A percentile compares a stretch with the other conserved stretches of the same genome.
Conservation (phyloP, 2,797 vertebrate genomes). For the Rhincodon typus region DNA sequence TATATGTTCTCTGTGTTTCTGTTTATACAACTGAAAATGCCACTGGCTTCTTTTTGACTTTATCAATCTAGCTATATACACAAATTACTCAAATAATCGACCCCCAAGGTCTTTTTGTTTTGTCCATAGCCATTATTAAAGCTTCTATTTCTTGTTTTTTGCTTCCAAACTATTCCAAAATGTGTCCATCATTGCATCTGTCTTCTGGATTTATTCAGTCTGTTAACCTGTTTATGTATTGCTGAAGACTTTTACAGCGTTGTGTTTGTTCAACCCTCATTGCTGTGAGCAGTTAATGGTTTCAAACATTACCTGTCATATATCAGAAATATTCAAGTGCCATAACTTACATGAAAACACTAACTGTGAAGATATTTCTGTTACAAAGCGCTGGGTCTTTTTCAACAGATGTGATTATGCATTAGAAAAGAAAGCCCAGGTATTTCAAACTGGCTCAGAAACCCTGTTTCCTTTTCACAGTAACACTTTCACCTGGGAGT, state of each 20-base stretch:
- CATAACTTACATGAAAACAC: not conserved
- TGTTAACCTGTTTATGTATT: not conserved
- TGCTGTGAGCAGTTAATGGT: not conserved
- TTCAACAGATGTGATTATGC: not conserved
- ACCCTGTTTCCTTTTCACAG: no score
- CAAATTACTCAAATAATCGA: not conserved
- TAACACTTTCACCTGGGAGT: no score
- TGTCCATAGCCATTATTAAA: not conserved
- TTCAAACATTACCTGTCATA: not conserved
- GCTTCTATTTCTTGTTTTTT: not conserved
- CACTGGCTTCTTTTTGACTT: not conserved
- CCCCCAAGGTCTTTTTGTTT: not conserved
- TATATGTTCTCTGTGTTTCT: not conserved
- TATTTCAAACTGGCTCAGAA: no score
- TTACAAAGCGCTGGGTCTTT: not conserved
- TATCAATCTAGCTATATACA: not conserved
- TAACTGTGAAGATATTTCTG: not conserved
- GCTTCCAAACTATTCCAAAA: not conserved
- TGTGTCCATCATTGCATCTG: not conserved
- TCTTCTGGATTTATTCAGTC: not conserved
- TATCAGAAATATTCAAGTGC: not conserved
- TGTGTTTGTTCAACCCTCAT: not conserved
- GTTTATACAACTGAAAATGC: not conserved
- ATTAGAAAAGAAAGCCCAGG: not conserved
- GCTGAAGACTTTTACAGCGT: not conserved